phyloP scores from a whole-genome alignment of 2,888 invertebrate genomes.

The Sericinus montela region DNA sequence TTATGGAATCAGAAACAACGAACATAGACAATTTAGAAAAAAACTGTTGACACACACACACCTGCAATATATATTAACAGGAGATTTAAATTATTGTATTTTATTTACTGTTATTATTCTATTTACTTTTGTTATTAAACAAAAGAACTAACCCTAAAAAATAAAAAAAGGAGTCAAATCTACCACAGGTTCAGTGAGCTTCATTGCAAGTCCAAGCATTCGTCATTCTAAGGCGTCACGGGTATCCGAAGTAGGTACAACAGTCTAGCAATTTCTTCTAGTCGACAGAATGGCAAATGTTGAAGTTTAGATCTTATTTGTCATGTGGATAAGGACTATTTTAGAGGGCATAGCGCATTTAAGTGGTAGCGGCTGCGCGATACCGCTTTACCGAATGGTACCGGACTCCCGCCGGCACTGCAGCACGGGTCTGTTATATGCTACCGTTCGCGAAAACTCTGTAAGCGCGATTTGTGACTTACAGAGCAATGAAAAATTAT shows the following conservation, averaged over 20 bases:
- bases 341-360: conserved; percentile 47
- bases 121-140: too few relatives aligned
- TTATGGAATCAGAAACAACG: too few relatives aligned
- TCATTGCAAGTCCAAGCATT: conserved; percentile 61
- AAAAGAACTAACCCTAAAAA: too few relatives aligned
- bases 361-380: conserved; percentile 41
- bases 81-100: too few relatives aligned
- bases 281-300: conserved; percentile 72
- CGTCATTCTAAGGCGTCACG: conserved; percentile 58
- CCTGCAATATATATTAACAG: too few relatives aligned
- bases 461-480: conserved; percentile 39
- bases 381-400: conserved; percentile 54
- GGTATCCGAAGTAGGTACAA: conserved; percentile 30
- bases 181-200: conserved; percentile 54
- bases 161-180: conserved; percentile 57
- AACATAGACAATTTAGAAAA: too few relatives aligned
- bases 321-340: conserved; percentile 40
- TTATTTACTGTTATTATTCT: too few relatives aligned
- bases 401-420: conserved; percentile 39
- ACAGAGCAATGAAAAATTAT: conserved; percentile 19
- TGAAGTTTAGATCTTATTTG: conserved; percentile 48
- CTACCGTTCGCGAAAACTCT: conserved; percentile 33
- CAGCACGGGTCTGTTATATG: conserved; percentile 34
- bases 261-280: conserved; percentile 67
- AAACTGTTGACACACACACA: too few relatives aligned